Percentiles rank a stretch among this genome's conserved stretches.
These are phyloP conservation scores for Clarias batrachus DNA, from an alignment of 2,113 vertebrate species.

Conservation along the genomic window DNA sequence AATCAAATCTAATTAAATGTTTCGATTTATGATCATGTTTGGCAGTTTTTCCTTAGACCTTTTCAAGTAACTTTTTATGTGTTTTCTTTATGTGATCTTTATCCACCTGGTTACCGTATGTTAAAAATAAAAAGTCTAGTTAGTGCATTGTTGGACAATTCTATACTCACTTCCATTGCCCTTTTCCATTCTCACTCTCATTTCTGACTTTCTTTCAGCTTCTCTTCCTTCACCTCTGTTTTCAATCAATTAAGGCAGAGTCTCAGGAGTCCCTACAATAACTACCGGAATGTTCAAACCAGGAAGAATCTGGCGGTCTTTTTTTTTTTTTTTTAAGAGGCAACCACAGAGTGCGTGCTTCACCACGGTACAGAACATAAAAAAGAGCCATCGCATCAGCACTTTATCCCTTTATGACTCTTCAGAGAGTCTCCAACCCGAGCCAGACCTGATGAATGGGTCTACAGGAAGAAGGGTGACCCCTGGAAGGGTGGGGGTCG, in stretches of 20 bases:
- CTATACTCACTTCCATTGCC: neutral
- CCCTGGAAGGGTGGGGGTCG: neutral
- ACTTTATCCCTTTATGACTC: slow-evolving; percentile 68
- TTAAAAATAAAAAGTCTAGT: neutral
- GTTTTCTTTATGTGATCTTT: neutral
- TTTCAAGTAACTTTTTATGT: neutral
- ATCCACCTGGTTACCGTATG: neutral
- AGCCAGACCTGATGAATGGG: slow-evolving; percentile 66
- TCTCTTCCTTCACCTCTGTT: slow-evolving; percentile 45
- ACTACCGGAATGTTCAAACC: slow-evolving; percentile 62
- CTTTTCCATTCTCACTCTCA: slow-evolving; percentile 28
- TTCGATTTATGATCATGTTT: neutral
- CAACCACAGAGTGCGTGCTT: slow-evolving; percentile 55
- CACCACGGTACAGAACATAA: slow-evolving; percentile 52
- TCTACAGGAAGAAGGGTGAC: slow-evolving; percentile 51
- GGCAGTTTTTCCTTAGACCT: neutral
- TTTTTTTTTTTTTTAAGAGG: slow-evolving; percentile 36
- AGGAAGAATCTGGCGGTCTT: slow-evolving; percentile 49
- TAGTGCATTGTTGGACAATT: neutral
- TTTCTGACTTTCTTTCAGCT: slow-evolving; percentile 20
- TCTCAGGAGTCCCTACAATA: slow-evolving; percentile 39
- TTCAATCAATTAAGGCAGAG: slow-evolving; percentile 51
- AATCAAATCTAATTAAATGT: neutral
- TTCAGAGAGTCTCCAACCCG: slow-evolving; percentile 56
- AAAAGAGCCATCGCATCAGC: slow-evolving; percentile 69